Base-by-base conservation (phyloP, 2,888 invertebrate genomes). In the Lasius platythorax region DNA sequence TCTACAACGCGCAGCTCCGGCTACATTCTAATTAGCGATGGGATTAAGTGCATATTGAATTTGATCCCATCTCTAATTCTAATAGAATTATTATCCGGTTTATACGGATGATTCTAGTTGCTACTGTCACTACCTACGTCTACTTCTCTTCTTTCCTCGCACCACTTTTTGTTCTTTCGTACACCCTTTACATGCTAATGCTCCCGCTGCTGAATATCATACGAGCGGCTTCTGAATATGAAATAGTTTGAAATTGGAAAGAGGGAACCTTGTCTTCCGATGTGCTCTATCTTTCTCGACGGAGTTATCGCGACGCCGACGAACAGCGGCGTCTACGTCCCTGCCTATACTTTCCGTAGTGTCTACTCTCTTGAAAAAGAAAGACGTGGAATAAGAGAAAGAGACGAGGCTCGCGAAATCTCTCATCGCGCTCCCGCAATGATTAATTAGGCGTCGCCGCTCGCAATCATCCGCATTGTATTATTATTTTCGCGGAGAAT, bases 181-280 rank as follows among this genome's bases (percentile, higher is more conserved):
- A 88, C 89, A 89, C 86, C 91, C 91, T 93, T 92, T 92, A 92
- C 92, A 93, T 92, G 92, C 92, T 93, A 93, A 92, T 93, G 90
- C 23, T 85, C 85, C 86, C 85, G 85, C 86, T 83, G 87, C 86
- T 90, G 90, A 91, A 91, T 91, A 91, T 88, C 91, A 88, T 92
- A 92, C 90, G 85, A 88, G 92, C 89, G 86, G 86, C 74, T 84
- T 86, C 88, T 92, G 93, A 92, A 92, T 92, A 92, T 92, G 92
- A 92, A 91, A 93, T 90, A 89, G 89, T 87, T 90, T 83, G 90
- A 89, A 86, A 92, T 87, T 88, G 90, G 87, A 87, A 88, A 87
- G 53, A 53, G 89, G 85, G 85, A 91, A 89, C 86, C 87, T 85
- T 82, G 87, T 72, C 81, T 72, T 82, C 76, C 75, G 58, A 28